Conservation (phyloP, 1,140 invertebrate species). For the Chelonus insularis region DNA sequence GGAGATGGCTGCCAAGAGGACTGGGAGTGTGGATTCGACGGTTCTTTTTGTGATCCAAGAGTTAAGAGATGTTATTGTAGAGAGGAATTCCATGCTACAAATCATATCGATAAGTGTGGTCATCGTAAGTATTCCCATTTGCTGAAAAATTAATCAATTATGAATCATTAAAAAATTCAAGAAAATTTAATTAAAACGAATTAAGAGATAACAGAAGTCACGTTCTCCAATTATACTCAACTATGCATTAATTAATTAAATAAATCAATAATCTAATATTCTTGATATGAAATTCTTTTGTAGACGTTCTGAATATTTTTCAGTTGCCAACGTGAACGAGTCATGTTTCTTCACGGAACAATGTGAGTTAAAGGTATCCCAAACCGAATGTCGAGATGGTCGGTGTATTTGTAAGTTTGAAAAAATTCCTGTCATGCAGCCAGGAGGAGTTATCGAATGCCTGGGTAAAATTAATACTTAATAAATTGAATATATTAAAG, state of each 20-base stretch:
- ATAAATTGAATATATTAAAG: background rate
- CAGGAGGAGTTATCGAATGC: slow-evolving; percentile 71
- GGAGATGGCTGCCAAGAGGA: slow-evolving; percentile 72
- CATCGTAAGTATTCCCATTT: slow-evolving; percentile 69
- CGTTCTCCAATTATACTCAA: no score
- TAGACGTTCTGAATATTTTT: slow-evolving; percentile 44
- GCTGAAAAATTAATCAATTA: no score
- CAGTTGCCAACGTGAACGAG: slow-evolving; percentile 77
- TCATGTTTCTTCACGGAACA: slow-evolving; percentile 80
- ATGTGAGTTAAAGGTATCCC: slow-evolving; percentile 69
- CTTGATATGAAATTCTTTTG: slow-evolving; percentile 2
- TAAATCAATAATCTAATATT: background rate
- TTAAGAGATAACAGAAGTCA: no score
- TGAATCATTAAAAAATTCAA: no score
- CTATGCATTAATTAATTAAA: no score
- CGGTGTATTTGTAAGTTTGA: slow-evolving; percentile 78
- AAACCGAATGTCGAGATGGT: slow-evolving; percentile 77
- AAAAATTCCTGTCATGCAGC: slow-evolving; percentile 67
- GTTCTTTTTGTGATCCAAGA: slow-evolving; percentile 70
- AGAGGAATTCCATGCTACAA: slow-evolving; percentile 71
- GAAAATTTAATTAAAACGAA: no score
- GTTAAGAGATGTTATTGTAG: slow-evolving; percentile 72
- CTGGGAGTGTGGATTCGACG: slow-evolving; percentile 72
- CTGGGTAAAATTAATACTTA: slow-evolving; percentile 65
- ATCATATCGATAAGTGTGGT: slow-evolving; percentile 83